Evolutionary conservation across 2,797 vertebrate genomes (phyloP).

Genomic region (Pitangus sulphuratus): DNA sequence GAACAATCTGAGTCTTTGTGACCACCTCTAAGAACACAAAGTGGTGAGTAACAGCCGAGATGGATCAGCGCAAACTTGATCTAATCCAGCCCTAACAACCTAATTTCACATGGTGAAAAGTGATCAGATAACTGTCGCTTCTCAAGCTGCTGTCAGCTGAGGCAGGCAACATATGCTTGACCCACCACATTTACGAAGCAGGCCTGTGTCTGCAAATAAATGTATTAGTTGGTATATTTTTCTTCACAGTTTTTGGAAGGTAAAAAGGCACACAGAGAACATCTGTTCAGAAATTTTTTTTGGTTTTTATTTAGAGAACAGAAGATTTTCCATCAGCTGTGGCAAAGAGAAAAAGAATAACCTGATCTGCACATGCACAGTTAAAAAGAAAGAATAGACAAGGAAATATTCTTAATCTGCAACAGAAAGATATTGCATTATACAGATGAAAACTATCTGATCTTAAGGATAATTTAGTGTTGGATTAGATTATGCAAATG

Average conservation of each 20-base stretch:
- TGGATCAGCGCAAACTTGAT: constrained; percentile 8
- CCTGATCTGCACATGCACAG: background rate
- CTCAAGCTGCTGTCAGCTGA: background rate
- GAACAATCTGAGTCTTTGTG: constrained; percentile 41
- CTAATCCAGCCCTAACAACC: constrained; percentile 37
- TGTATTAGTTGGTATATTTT: background rate
- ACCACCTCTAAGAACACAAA: background rate
- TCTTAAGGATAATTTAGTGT: background rate
- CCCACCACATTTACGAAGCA: background rate
- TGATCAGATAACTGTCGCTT: background rate
- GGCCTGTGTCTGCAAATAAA: background rate
- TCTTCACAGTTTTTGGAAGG: background rate
- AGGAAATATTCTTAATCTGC: background rate
- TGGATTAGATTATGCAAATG: background rate
- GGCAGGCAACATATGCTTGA: background rate
- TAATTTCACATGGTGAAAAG: constrained; percentile 31
- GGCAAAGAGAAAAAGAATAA: background rate
- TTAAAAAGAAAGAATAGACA: background rate
- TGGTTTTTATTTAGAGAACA: background rate
- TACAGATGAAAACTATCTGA: background rate
- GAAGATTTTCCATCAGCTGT: background rate
- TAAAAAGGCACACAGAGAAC: background rate
- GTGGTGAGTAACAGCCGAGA: background rate
- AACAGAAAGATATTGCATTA: background rate
- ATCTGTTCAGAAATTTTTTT: background rate